Evolutionary conservation across 2,113 vertebrate species (phyloP).

Genomic region (Sylvietta virens): DNA sequence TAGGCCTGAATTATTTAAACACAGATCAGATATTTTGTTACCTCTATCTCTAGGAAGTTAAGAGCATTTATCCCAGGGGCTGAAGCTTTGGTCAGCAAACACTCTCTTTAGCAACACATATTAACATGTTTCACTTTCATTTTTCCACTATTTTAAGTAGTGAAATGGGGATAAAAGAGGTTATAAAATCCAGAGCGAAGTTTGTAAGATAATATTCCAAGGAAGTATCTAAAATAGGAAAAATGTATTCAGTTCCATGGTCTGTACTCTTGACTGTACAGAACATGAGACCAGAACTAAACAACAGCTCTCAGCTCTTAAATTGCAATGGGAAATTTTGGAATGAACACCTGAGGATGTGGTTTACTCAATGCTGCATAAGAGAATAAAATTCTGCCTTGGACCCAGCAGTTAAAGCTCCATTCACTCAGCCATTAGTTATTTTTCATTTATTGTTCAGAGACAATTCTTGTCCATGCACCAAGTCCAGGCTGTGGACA

Average conservation of each 20-base stretch:
- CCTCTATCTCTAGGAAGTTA: background rate
- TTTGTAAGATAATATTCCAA: background rate
- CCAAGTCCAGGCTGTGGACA: background rate
- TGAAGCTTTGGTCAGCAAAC: background rate
- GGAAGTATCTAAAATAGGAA: background rate
- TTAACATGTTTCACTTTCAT: background rate
- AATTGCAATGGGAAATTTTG: background rate
- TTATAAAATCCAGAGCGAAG: background rate
- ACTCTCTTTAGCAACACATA: background rate
- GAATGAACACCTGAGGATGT: background rate
- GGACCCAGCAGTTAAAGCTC: background rate
- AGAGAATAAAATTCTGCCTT: background rate
- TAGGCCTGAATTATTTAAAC: conserved; percentile 70
- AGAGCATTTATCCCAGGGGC: background rate
- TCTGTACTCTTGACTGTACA: background rate
- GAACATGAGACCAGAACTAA: background rate
- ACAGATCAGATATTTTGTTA: conserved; percentile 35
- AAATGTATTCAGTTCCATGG: background rate
- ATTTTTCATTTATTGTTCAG: background rate
- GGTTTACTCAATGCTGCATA: background rate
- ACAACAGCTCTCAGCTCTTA: background rate
- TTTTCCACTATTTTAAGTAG: background rate
- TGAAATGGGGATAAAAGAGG: background rate
- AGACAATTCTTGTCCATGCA: background rate
- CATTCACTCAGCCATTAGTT: background rate